These are phyloP conservation scores for Anodontia alba DNA, from an alignment of 2,888 invertebrate species.

Conservation along the genomic window DNA sequence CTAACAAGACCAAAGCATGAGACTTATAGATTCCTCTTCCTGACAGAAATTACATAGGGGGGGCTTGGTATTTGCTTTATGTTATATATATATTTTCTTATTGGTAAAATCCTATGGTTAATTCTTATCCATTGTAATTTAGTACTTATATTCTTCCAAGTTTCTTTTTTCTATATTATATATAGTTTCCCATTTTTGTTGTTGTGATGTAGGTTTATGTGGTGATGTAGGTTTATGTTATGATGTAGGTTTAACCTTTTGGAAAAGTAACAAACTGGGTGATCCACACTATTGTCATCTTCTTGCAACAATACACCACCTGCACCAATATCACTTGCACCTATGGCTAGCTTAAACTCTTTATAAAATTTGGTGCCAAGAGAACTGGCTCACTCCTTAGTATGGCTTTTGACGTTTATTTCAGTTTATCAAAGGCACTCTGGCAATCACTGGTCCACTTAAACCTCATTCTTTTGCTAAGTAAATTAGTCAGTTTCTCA, in stretches of 20 bases:
- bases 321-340: slow-evolving; percentile 66
- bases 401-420: slow-evolving; percentile 10
- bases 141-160: no score
- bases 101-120: no score
- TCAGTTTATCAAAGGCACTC: not conserved
- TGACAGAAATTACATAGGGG: no score
- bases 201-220: no score
- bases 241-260: slow-evolving; percentile 55
- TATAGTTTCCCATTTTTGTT: no score
- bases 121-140: no score
- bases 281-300: slow-evolving; percentile 49
- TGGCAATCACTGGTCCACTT: not conserved
- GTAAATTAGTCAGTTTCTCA: slow-evolving; percentile 36
- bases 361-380: slow-evolving; percentile 32
- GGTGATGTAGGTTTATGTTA: no score
- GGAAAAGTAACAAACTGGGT: slow-evolving; percentile 61
- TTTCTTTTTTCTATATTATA: no score
- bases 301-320: slow-evolving; percentile 65
- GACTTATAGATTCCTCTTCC: no score
- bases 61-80: no score
- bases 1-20: no score
- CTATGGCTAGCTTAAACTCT: slow-evolving; percentile 60
- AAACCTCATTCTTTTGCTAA: not conserved
- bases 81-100: no score
- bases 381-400: slow-evolving; percentile 24